Conservation (phyloP, 2,113 vertebrate genomes). For the Myrmecobius fasciatus region DNA sequence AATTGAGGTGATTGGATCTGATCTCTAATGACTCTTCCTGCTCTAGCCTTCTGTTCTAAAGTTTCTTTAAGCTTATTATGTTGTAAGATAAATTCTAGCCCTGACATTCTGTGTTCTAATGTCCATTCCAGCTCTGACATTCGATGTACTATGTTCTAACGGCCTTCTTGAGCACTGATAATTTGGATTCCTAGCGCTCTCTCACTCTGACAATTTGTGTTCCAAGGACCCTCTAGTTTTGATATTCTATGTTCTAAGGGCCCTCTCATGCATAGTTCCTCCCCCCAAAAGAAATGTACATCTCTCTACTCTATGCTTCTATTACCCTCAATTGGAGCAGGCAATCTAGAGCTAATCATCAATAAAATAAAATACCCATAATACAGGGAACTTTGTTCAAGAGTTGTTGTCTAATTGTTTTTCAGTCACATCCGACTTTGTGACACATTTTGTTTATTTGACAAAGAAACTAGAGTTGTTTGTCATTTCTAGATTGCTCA, state of each 20-base stretch:
- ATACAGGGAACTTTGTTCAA: neutral
- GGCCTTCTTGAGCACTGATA: neutral
- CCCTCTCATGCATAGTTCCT: neutral
- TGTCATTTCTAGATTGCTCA: neutral
- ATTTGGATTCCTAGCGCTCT: neutral
- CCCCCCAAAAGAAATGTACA: neutral
- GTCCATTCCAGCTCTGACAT: neutral
- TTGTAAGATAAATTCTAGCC: neutral
- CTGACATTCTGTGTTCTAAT: neutral
- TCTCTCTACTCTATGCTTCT: neutral
- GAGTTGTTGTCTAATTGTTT: neutral
- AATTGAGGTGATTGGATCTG: constrained; percentile 1
- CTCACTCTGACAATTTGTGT: no score
- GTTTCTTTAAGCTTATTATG: neutral
- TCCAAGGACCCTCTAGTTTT: neutral
- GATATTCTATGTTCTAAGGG: neutral
- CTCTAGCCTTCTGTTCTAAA: neutral
- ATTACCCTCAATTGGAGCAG: neutral
- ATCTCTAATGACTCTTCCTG: neutral
- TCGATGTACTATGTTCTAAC: neutral
- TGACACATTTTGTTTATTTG: neutral
- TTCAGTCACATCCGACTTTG: no score
- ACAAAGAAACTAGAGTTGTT: neutral
- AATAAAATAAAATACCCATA: neutral
- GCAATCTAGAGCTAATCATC: neutral